Evolutionary conservation across 2,797 vertebrate genomes (phyloP).

Genomic region (Pseudocheirus occidentalis): DNA sequence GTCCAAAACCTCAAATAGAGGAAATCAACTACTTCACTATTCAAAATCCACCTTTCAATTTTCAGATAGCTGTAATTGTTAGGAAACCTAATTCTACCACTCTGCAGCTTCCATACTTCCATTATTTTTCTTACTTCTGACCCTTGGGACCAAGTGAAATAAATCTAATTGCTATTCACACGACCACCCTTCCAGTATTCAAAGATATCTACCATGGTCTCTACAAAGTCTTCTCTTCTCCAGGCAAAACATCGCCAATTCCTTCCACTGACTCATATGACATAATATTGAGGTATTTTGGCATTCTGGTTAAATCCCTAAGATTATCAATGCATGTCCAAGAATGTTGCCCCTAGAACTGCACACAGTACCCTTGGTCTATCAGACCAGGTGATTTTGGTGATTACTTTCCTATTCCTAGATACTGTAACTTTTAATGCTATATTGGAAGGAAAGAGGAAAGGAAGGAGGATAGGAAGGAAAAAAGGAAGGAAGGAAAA

Average conservation of each 20-base stretch:
- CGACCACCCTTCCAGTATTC: not conserved
- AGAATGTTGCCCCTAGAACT: not conserved
- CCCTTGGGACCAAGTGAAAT: not conserved
- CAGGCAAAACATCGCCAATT: not conserved
- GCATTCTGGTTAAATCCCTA: not conserved
- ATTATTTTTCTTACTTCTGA: not conserved
- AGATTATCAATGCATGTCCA: not conserved
- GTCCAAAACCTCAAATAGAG: not conserved
- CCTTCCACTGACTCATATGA: not conserved
- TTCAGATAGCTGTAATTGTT: not conserved
- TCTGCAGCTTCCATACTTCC: not conserved
- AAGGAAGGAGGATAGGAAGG: not conserved
- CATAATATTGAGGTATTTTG: not conserved
- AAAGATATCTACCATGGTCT: not conserved
- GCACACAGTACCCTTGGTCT: not conserved
- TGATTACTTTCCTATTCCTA: not conserved
- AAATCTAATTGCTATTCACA: not conserved
- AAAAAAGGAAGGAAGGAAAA: too few relatives aligned
- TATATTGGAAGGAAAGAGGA: not conserved
- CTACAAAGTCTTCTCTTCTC: not conserved
- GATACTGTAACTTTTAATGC: not conserved
- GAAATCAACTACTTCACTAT: not conserved
- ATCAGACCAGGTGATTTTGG: not conserved
- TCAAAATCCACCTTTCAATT: not conserved
- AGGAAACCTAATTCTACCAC: not conserved